Conservation (phyloP, 2,888 invertebrate genomes). For the Chrysolina americana region DNA sequence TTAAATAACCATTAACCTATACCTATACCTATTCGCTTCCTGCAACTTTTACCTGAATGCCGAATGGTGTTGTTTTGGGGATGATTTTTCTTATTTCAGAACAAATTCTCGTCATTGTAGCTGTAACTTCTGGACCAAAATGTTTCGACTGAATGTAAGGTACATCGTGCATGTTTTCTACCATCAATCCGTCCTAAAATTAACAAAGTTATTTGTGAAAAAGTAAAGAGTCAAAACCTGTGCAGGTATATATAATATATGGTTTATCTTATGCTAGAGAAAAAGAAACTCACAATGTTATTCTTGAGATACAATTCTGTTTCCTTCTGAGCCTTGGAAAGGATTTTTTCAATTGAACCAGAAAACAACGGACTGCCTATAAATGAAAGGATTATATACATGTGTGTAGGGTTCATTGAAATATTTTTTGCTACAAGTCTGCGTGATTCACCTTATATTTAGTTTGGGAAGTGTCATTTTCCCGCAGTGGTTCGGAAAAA, state of each 20-base stretch:
- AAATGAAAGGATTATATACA: constrained; percentile 13
- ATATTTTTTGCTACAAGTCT: no score
- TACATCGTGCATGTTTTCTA: constrained; percentile 87
- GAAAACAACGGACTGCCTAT: constrained; percentile 76
- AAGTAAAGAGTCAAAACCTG: no score
- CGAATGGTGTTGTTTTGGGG: constrained; percentile 72
- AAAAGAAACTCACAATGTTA: constrained; percentile 71
- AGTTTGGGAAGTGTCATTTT: no score
- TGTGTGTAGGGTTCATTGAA: no score
- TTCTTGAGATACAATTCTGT: constrained; percentile 74
- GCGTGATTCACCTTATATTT: no score
- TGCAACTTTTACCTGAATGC: constrained; percentile 72
- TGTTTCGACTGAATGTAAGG: constrained; percentile 76
- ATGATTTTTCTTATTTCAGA: constrained; percentile 73
- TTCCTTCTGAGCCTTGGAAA: constrained; percentile 75
- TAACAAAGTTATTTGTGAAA: not conserved
- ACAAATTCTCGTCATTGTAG: constrained; percentile 79
- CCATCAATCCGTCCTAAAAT: constrained; percentile 77
- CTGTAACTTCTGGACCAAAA: constrained; percentile 78
- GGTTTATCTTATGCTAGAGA: not conserved
- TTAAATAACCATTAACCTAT: no score
- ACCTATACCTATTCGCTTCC: not conserved
- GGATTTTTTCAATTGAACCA: constrained; percentile 72
- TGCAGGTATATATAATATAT: no score
- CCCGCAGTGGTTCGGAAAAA: no score